Evolutionary conservation across 1,140 invertebrate genomes (phyloP), one percentile per base, ranked within the genome.

Genomic region (Sinella curviseta): DNA sequence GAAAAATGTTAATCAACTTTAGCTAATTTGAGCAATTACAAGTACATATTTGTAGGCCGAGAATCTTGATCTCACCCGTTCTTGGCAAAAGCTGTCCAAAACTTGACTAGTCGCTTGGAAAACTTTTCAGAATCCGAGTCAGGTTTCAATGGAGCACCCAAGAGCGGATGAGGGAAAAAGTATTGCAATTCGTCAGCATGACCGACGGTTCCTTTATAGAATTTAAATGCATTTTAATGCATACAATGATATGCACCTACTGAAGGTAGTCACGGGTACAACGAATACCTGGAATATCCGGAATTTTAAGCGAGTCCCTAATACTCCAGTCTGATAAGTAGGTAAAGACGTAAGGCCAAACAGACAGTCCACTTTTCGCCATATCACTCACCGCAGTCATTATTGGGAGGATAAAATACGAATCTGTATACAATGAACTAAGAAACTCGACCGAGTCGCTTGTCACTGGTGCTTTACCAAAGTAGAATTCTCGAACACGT

Each of bases 141-240:
- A 2, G 65, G 65, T 24, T 70, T 33, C 28, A 70, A 33, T 70
- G 65, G 26, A 8, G 65, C 1, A 14, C 28, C 65, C 8, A 33
- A 14, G 4, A 3, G 1, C 26, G 65, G 65, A 33, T 70, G 57
- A 4, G 57, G 57, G 65, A 70, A 70, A 4, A 70, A 33, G 31
- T 70, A 33, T 24, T 70, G 65, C 31, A 70, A 33, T 33, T 70
- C 65, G 30, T 70, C 65, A 30, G 28, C 65, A 70, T 70, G 65
- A 31, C 28, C 26, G 31, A 70, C 65, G 4, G 12, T 60, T 12
- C 57, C 57, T 48, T 8, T 4, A 48, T 48, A 48, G 39, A 48
- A 4, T 48, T 4, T 48, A 48, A 48, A 48, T 48, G 4, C 39
- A 48, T 48, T 48, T 48, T 17, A 8, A 17, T 4, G 4, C 39